Evolutionary conservation across 2,888 invertebrate species (phyloP).

Genomic region (Galerucella pusilla): DNA sequence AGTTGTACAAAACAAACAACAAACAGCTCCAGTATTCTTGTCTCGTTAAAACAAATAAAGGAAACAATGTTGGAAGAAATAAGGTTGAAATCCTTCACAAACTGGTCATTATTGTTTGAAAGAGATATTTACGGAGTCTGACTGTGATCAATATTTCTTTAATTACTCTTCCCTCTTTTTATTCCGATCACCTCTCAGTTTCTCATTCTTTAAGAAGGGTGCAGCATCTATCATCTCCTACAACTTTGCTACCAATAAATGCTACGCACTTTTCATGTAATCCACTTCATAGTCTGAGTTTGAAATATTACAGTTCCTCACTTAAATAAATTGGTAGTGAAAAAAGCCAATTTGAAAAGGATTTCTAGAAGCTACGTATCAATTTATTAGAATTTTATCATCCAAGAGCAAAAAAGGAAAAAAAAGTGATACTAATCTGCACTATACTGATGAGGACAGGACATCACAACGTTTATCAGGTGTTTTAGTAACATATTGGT

Average conservation of each 20-base stretch:
- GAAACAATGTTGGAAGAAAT: constrained; percentile 26
- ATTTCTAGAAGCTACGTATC: neutral
- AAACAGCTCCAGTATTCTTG: too few species aligned
- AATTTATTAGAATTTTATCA: too few species aligned
- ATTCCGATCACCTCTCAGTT: constrained; percentile 18
- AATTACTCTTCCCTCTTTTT: constrained; percentile 18
- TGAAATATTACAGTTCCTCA: too few species aligned
- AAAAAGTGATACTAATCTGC: too few species aligned
- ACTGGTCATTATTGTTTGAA: constrained; percentile 28
- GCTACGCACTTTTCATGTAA: constrained; percentile 1
- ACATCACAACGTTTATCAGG: too few species aligned
- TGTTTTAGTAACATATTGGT: too few species aligned
- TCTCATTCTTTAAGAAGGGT: constrained; percentile 12
- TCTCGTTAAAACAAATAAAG: neutral
- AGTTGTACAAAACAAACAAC: too few species aligned
- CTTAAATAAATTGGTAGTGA: neutral
- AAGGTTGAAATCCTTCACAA: constrained; percentile 22
- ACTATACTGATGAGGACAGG: too few species aligned
- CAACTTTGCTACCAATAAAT: constrained; percentile 9
- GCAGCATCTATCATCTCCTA: constrained; percentile 26
- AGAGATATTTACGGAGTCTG: constrained; percentile 23
- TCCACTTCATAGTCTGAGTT: neutral
- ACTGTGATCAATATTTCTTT: constrained; percentile 32
- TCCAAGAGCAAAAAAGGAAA: too few species aligned
- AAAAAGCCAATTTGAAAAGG: neutral